Conservation (phyloP, 1,140 invertebrate species). For the Drosophila nikananu region DNA sequence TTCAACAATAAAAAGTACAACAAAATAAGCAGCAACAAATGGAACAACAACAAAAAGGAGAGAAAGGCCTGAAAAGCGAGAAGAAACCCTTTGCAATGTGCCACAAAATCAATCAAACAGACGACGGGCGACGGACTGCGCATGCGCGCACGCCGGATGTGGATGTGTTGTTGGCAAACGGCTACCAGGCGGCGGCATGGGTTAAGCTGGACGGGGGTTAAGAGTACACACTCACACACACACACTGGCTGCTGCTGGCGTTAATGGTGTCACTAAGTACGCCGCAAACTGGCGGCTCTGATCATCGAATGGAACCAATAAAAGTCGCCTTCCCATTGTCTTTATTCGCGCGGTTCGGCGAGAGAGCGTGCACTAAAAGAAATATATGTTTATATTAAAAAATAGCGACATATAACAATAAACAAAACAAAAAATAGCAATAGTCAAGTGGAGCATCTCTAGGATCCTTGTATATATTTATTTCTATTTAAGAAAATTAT, state of each 20-base stretch:
- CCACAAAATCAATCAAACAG: conserved; percentile 80
- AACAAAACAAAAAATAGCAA: too few relatives aligned
- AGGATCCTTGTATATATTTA: too few relatives aligned
- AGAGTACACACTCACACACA: conserved; percentile 2
- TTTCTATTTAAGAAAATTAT: too few relatives aligned
- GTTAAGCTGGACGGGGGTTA: conserved; percentile 7
- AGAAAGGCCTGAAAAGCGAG: conserved; percentile 57
- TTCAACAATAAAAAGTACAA: conserved; percentile 67
- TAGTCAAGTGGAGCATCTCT: too few relatives aligned
- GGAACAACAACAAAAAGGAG: conserved; percentile 50
- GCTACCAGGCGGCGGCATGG: conserved; percentile 23
- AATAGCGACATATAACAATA: too few relatives aligned
- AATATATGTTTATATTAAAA: background rate
- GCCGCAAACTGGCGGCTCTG: conserved; percentile 69
- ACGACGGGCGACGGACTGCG: conserved; percentile 30
- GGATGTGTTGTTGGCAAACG: conserved; percentile 58
- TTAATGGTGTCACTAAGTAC: conserved; percentile 84
- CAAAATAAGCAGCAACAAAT: conserved; percentile 35
- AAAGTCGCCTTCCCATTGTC: conserved; percentile 80
- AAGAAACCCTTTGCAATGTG: conserved; percentile 64
- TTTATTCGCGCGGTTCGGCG: conserved; percentile 72
- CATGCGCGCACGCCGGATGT: conserved; percentile 78
- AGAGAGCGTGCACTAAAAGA: conserved; percentile 21
- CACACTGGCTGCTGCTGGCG: conserved; percentile 32
- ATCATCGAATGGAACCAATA: conserved; percentile 85